Conservation (phyloP, 2,797 vertebrate genomes). For the Arrhamphus sclerolepis region DNA sequence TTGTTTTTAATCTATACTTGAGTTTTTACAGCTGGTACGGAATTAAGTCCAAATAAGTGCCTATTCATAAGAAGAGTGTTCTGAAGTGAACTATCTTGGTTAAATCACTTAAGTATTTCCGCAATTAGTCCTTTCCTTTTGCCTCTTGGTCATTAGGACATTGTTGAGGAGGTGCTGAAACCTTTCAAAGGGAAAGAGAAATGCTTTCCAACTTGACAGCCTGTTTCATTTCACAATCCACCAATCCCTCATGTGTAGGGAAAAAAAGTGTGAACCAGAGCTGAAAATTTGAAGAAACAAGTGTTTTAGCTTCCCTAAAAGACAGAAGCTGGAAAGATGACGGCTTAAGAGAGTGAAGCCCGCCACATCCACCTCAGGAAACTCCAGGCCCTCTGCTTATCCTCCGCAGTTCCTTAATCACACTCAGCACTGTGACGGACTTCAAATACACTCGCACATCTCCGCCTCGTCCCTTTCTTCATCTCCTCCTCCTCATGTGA, state of each 20-base stretch:
- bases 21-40: slow-evolving; percentile 4
- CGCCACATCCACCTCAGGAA: slow-evolving; percentile 64
- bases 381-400: slow-evolving; percentile 61
- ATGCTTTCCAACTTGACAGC: not conserved
- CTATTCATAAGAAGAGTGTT: slow-evolving; percentile 31
- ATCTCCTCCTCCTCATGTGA: slow-evolving; percentile 49
- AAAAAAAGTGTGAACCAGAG: slow-evolving; percentile 28
- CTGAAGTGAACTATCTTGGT: slow-evolving; percentile 50
- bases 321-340: slow-evolving; percentile 26
- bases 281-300: slow-evolving; percentile 57
- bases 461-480: slow-evolving; percentile 45
- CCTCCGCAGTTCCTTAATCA: slow-evolving; percentile 63
- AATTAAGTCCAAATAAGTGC: slow-evolving; percentile 32
- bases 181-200: slow-evolving; percentile 17
- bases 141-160: slow-evolving; percentile 28
- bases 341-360: slow-evolving; percentile 35
- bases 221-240: slow-evolving; percentile 41
- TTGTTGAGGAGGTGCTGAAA: slow-evolving; percentile 28
- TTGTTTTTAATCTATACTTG: not conserved
- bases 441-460: slow-evolving; percentile 30
- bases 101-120: slow-evolving; percentile 59
- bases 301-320: slow-evolving; percentile 56
- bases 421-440: slow-evolving; percentile 37
- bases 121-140: slow-evolving; percentile 47
- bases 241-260: slow-evolving; percentile 30